A percentile compares a stretch with the other conserved stretches of the same genome.
phyloP scores from a whole-genome alignment of 2,888 invertebrate species.

The Cosmopolites sordidus region DNA sequence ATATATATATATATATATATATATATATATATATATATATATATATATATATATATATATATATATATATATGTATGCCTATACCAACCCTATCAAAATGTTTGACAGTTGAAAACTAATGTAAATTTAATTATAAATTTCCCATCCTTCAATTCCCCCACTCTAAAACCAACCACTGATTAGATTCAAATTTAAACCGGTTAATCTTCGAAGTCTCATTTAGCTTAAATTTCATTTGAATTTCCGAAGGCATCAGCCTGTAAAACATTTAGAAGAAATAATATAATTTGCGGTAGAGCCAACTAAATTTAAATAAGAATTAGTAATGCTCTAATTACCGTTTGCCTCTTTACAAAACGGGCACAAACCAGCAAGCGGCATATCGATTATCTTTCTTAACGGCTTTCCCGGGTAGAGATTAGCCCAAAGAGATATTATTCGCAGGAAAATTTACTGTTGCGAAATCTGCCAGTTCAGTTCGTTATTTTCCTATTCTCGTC shows the following conservation, averaged over 20 bases:
- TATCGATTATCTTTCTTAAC: constrained; percentile 23
- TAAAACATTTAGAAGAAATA: constrained; percentile 25
- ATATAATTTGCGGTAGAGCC: constrained; percentile 24
- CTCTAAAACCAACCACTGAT: constrained; percentile 9
- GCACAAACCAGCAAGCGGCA: constrained; percentile 5
- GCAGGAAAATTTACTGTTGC: constrained; percentile 10
- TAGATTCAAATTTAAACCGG: constrained; percentile 23
- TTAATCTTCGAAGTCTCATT: constrained; percentile 23
- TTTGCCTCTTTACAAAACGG: constrained; percentile 15
- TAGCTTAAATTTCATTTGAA: constrained; percentile 23
- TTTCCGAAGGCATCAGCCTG: constrained; percentile 23
- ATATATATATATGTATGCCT: constrained; percentile 1
- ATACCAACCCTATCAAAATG: no score
- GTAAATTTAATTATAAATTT: no score
- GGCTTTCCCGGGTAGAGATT: constrained; percentile 12
- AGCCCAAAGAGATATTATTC: constrained; percentile 14
- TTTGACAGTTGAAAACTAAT: no score
- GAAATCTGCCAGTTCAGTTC: no score
- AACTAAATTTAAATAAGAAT: constrained; percentile 28
- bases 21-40: constrained; percentile 5
- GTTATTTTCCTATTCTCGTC: background rate
- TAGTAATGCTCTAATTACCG: constrained; percentile 25
- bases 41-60: constrained; percentile 5
- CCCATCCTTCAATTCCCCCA: no score
- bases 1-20: constrained; percentile 1